phyloP scores from a whole-genome alignment of 2,888 invertebrate genomes.

The Pollenia angustigena region DNA sequence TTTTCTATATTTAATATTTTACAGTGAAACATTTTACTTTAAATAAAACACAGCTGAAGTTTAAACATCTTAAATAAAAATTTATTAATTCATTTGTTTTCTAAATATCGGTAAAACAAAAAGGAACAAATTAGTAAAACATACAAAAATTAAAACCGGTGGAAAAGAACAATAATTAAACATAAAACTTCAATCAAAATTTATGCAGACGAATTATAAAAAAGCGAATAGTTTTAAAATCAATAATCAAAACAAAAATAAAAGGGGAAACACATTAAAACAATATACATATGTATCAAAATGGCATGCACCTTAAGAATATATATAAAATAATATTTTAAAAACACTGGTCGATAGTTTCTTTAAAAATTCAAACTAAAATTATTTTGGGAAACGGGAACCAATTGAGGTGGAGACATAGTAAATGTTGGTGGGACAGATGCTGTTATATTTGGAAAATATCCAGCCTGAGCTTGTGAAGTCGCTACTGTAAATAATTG shows the following conservation, averaged over 20 bases:
- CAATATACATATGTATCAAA: slow-evolving; percentile 2
- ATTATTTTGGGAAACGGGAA: slow-evolving; percentile 33
- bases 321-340: slow-evolving; percentile 9
- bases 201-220: slow-evolving; percentile 1
- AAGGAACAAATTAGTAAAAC: slow-evolving; percentile 39
- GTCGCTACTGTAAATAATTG: slow-evolving; percentile 16
- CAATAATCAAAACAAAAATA: slow-evolving; percentile 49
- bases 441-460: slow-evolving; percentile 30
- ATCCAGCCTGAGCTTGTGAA: slow-evolving; percentile 32
- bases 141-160: slow-evolving; percentile 17
- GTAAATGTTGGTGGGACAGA: slow-evolving; percentile 29
- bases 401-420: slow-evolving; percentile 22
- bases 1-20: too few relatives aligned
- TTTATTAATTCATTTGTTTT: background rate
- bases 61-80: too few relatives aligned
- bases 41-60: too few relatives aligned
- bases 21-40: too few relatives aligned
- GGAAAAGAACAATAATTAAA: slow-evolving; percentile 51
- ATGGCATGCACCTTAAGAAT: slow-evolving; percentile 47
- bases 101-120: slow-evolving; percentile 15
- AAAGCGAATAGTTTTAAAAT: slow-evolving; percentile 5
- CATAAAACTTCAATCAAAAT: slow-evolving; percentile 48
- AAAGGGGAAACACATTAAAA: slow-evolving; percentile 32
- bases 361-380: slow-evolving; percentile 29
- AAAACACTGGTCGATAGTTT: slow-evolving; percentile 14